Percentiles rank a stretch among this genome's conserved stretches.
Evolutionary conservation across 2,888 invertebrate genomes (phyloP).

Genomic region (Heliconius erato): DNA sequence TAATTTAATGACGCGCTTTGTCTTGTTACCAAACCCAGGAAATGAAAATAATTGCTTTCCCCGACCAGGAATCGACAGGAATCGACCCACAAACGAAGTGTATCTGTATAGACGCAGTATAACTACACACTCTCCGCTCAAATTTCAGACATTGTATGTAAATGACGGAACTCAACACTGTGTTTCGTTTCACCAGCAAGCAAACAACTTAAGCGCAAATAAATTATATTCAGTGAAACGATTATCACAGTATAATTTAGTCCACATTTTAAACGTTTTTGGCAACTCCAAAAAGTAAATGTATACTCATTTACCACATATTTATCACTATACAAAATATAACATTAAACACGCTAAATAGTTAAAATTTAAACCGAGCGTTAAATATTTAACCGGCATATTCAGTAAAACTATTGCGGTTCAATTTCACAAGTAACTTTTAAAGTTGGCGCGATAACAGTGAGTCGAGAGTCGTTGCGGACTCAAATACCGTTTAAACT

Average conservation of each 20-base stretch:
- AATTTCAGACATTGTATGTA: no score
- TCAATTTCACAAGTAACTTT: conserved; percentile 31
- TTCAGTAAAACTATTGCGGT: conserved; percentile 49
- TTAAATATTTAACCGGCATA: conserved; percentile 36
- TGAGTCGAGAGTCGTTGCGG: conserved; percentile 24
- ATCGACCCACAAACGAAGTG: background rate
- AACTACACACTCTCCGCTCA: no score
- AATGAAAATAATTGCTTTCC: background rate
- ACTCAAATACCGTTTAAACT: conserved; percentile 26
- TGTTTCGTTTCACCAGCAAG: no score
- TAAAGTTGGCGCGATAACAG: conserved; percentile 37
- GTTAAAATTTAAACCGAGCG: conserved; percentile 6
- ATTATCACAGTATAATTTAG: background rate
- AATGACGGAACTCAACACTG: no score
- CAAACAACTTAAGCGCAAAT: no score
- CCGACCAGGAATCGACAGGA: background rate
- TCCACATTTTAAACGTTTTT: background rate
- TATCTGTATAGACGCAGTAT: no score
- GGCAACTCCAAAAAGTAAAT: background rate
- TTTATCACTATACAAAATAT: background rate
- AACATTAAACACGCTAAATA: background rate
- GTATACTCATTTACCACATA: background rate
- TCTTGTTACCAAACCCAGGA: background rate
- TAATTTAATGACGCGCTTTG: no score
- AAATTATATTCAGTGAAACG: no score